Base-by-base conservation (phyloP, 1,140 invertebrate species). In the Drosophila hydei region DNA sequence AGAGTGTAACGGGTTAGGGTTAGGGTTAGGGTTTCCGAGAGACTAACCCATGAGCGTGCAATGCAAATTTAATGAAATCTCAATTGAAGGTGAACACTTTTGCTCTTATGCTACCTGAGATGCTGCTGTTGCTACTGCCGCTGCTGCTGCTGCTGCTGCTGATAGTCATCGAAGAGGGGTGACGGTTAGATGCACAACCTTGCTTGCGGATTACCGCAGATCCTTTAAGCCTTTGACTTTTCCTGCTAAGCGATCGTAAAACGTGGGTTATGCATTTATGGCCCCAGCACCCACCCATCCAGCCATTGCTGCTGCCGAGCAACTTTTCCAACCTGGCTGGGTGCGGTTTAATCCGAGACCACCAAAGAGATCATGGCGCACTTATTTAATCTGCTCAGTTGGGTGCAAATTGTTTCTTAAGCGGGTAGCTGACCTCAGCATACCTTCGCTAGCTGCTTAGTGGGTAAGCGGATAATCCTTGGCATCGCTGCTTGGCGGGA, bases 211-310 rank as follows among this genome's bases (percentile, higher is more conserved):
- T 85, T 84, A 84, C 77, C 88, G 65, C 88, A 90, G 72, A 75
- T 75, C 21, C 52, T 16, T 42, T 42, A 77, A 88, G 80, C 74
- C 76, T 74, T 90, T 90, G 79, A 90, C 83, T 90, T 90, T 90
- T 90, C 88, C 79, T 80, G 72, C 73, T 90, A 90, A 90, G 79
- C 83, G 81, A 85, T 89, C 75, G 63, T 83, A 87, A 79, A 90
- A 69, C 64, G 68, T 79, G 84, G 79, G 83, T 88, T 79, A 88
- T 88, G 75, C 67, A 79, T 89, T 90, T 85, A 88, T 81, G 79
- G 67, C 69, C 65, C 78, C 67, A 21, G 59, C 68, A 59, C 55
- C 61, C 68, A 56, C 58, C 45, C 58, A 72, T 21, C 60, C 18
- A 16, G 19, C 23, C 14, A 8, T 9, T 47, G 27, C 42, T n/a